phyloP scores from a whole-genome alignment of 1,140 invertebrate species.

The Bombyx mori region ASM3026992v2 NC_085107.1:6183501-6184000 shows the following conservation, averaged over 20 bases:
- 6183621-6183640: no score
- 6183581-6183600: no score
- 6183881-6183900: conserved; percentile 85
- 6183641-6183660: no score
- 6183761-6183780: conserved; percentile 44
- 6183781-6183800: conserved; percentile 48
- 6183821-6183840: conserved; percentile 94
- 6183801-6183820: conserved; percentile 85
- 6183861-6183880: conserved; percentile 89
- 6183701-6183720: no score
- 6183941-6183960: conserved; percentile 66
- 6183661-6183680: no score
- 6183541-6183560: no score
- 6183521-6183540: no score
- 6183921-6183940: conserved; percentile 87
- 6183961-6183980: conserved; percentile 26
- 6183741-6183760: conserved; percentile 33
- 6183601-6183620: no score
- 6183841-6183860: conserved; percentile 93
- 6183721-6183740: no score
- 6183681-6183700: no score
- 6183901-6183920: conserved; percentile 96
- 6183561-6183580: no score
- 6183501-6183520: no score
- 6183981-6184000: conserved; percentile 52